A percentile compares a stretch with the other conserved stretches of the same genome.
Evolutionary conservation across 2,113 vertebrate genomes (phyloP).

Genomic region (Lipophrys pholis): DNA sequence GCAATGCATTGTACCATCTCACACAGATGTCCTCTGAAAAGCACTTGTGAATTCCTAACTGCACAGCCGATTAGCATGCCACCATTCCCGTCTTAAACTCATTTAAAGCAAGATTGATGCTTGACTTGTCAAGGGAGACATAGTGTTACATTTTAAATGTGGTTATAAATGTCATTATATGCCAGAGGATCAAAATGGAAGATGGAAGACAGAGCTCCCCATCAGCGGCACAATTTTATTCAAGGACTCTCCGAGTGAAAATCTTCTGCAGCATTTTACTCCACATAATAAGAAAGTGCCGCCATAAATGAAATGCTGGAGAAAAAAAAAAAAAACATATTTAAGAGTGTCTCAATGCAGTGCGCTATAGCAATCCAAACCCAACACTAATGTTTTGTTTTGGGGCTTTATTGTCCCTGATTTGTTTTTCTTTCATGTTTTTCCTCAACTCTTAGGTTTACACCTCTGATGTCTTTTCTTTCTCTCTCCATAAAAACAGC

Average conservation of each 20-base stretch:
- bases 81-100: slow-evolving; percentile 30
- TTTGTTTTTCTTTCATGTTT: neutral
- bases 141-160: slow-evolving; percentile 58
- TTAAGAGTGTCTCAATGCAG: neutral
- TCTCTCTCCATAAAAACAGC: slow-evolving; percentile 22
- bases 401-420: no score
- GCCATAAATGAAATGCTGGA: slow-evolving; percentile 17
- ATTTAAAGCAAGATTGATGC: slow-evolving; percentile 52
- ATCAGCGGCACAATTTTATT: slow-evolving; percentile 42
- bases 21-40: slow-evolving; percentile 39
- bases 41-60: slow-evolving; percentile 14
- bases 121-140: slow-evolving; percentile 46
- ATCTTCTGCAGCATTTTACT: slow-evolving; percentile 26
- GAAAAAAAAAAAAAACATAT: neutral
- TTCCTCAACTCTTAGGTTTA: slow-evolving; percentile 1
- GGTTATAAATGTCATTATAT: slow-evolving; percentile 61
- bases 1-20: neutral
- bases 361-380: neutral
- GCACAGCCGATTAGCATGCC: slow-evolving; percentile 6
- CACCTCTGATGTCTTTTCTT: slow-evolving; percentile 1
- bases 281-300: slow-evolving; percentile 8
- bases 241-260: slow-evolving; percentile 23
- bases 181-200: slow-evolving; percentile 51
- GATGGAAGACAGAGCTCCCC: slow-evolving; percentile 45
- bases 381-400: neutral